Conservation (phyloP, 2,113 vertebrate genomes). For the Spilogale gracilis region DNA sequence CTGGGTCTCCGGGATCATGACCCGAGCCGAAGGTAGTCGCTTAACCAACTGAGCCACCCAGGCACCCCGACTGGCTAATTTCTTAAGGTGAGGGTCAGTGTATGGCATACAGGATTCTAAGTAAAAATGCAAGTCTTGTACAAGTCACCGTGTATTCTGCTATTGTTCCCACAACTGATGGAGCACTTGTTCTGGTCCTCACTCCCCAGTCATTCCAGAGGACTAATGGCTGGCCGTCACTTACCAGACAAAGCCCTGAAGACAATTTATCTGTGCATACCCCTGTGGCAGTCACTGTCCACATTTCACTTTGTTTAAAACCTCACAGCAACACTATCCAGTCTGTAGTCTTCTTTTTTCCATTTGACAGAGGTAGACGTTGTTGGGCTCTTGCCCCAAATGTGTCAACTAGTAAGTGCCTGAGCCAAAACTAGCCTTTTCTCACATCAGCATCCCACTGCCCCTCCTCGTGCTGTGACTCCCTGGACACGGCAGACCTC, state of each 20-base stretch:
- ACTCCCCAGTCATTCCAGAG: not conserved
- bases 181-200: not conserved
- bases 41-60: no score
- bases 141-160: not conserved
- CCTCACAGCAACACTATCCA: not conserved
- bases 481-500: not conserved
- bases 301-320: not conserved
- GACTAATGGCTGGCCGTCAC: not conserved
- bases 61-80: not conserved
- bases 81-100: not conserved
- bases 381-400: not conserved
- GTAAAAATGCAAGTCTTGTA: not conserved
- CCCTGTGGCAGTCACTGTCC: not conserved
- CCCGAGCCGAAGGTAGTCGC: no score
- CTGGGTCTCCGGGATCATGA: no score
- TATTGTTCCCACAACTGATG: not conserved
- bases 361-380: not conserved
- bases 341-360: not conserved
- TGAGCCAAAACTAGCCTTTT: not conserved
- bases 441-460: not conserved
- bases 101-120: not conserved
- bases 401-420: not conserved
- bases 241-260: not conserved
- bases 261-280: not conserved
- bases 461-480: not conserved